Conservation (phyloP, 2,888 invertebrate species). For the Tillus elongatus region DNA sequence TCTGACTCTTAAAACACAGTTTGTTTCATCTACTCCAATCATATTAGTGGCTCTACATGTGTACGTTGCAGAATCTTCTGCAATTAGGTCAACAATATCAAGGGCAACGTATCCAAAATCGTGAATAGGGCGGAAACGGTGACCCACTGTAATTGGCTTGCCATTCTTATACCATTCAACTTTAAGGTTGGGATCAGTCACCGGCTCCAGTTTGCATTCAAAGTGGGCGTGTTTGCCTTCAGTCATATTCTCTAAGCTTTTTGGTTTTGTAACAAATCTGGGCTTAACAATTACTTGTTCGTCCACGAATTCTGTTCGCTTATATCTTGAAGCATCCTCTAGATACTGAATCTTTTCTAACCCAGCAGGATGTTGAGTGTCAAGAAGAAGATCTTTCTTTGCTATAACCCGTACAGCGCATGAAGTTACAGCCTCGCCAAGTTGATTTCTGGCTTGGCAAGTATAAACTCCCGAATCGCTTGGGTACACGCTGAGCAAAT, state of each 20-base stretch:
- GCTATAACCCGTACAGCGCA: constrained; percentile 84
- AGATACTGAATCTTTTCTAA: constrained; percentile 86
- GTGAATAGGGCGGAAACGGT: constrained; percentile 91
- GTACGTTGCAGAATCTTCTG: constrained; percentile 91
- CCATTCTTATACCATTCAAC: constrained; percentile 97
- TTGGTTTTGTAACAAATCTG: constrained; percentile 77
- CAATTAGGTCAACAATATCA: constrained; percentile 90
- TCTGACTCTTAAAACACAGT: constrained; percentile 61
- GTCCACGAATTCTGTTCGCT: constrained; percentile 70
- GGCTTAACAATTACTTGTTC: constrained; percentile 78
- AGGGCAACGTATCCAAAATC: constrained; percentile 98
- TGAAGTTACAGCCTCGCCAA: constrained; percentile 90
- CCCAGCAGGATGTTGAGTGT: constrained; percentile 84
- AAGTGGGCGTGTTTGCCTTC: constrained; percentile 94
- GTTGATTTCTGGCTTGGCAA: constrained; percentile 86
- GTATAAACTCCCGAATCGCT: constrained; percentile 95
- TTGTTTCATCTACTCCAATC: constrained; percentile 80
- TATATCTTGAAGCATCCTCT: constrained; percentile 79
- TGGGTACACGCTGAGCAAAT: constrained; percentile 93
- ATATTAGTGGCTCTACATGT: constrained; percentile 89
- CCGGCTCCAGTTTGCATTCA: constrained; percentile 94
- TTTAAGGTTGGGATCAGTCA: constrained; percentile 91
- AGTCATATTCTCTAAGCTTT: constrained; percentile 72
- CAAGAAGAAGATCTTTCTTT: constrained; percentile 77
- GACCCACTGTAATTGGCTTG: constrained; percentile 85